Evolutionary conservation across 2,888 invertebrate genomes (phyloP), one percentile per base, ranked within the genome.

Genomic region (Sympetrum striolatum): DNA sequence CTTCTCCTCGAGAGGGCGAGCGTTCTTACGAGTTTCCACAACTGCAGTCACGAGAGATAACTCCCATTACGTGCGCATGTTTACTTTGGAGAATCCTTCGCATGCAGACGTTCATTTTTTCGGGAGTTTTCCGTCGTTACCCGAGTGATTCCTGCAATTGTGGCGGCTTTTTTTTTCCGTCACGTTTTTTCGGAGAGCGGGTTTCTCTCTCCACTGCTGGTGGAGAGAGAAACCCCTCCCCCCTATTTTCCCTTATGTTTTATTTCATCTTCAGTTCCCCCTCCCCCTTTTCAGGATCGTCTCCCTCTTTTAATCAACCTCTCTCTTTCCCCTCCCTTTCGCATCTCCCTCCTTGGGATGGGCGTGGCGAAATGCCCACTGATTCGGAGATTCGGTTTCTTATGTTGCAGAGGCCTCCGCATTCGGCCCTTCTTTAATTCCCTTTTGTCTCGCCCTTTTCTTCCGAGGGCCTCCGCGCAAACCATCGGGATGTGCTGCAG

Each of bases 341-440:
- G 5, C 31, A n/a, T 53, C 82, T 53, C 48, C 82, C 48, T 18
- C 37, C 37, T 22, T 18, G 35, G 18, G 18, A n/a, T 5, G 37
- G n/a, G 14, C 81, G 39, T 44, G 58, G 37, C 58, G 58, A 86
- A 58, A 82, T 86, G 4, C n/a, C n/a, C 53, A 31, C 53, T 31
- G 53, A 82, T 53, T 31, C 48, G 58, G 82, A 86, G 86, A 86
- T 86, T 58, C 86, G 60, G 86, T 86, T 86, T 60, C 86, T 60
- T 53, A 53, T 53, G 18, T 82, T 60, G 86, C 86, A n/a, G 58
- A 82, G 53, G 81, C 31, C 82, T 58, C 82, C 53, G 53, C 86
- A 18, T 86, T 86, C 86, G 60, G 60, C 60, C 53, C 35, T 18
- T 86, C 31, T 37, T 2, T 37, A 35, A 22, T 25, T 86, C 60